Evolutionary conservation across 2,113 vertebrate genomes (phyloP).

Genomic region (Carollia perspicillata): DNA sequence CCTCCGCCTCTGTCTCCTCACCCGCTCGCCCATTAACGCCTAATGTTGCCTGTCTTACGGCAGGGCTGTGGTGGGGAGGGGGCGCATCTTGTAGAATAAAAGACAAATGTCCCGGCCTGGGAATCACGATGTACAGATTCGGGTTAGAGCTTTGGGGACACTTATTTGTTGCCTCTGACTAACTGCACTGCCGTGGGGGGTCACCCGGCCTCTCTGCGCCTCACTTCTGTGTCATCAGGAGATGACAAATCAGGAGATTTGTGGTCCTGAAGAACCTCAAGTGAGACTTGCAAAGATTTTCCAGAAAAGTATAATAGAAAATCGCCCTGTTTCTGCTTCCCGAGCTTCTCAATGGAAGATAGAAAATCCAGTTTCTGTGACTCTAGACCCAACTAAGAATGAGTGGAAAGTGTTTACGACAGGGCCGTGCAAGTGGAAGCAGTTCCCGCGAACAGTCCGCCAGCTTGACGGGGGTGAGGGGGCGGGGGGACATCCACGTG

Average conservation of each 20-base stretch:
- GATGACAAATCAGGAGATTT: too few species aligned
- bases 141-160: neutral
- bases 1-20: neutral
- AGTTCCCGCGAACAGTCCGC: neutral
- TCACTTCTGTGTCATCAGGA: neutral
- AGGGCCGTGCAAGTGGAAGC: neutral
- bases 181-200: neutral
- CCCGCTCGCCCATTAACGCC: accelerated
- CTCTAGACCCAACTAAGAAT: neutral
- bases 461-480: neutral
- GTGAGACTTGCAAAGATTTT: neutral
- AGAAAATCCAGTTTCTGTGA: neutral
- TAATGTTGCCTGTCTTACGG: neutral
- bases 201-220: neutral
- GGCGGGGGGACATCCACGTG: neutral
- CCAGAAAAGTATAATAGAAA: neutral
- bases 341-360: neutral
- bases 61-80: too few species aligned
- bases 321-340: neutral
- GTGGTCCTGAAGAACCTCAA: neutral
- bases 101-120: neutral
- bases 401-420: neutral
- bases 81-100: neutral
- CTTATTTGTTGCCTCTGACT: too few species aligned
- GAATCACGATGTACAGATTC: neutral